phyloP scores from a whole-genome alignment of 2,888 invertebrate genomes.

The Harpagoxenus sublaevis region DNA sequence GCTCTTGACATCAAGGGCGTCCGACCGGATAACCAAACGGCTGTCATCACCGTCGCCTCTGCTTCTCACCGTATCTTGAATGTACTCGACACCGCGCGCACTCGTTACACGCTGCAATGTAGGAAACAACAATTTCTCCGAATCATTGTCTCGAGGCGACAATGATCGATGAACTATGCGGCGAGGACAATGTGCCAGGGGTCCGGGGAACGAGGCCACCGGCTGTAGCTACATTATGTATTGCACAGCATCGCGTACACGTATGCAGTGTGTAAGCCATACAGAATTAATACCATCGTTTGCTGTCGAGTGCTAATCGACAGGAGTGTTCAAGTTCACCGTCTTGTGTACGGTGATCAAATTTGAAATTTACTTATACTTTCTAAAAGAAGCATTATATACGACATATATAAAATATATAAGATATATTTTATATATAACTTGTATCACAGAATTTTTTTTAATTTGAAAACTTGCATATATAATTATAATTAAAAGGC shows the following conservation, averaged over 20 bases:
- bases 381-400: not conserved
- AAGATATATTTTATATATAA: not conserved
- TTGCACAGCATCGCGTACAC: constrained; percentile 25
- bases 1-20: constrained; percentile 3
- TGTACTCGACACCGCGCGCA: constrained; percentile 21
- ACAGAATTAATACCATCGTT: constrained; percentile 8
- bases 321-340: constrained; percentile 1
- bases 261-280: not conserved
- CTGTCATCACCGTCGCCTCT: constrained; percentile 13
- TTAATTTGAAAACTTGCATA: not conserved
- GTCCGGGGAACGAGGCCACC: constrained; percentile 12
- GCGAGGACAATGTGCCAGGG: constrained; percentile 54
- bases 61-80: constrained; percentile 16
- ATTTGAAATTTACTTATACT: not conserved
- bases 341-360: not conserved
- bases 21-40: constrained; percentile 2
- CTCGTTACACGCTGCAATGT: constrained; percentile 45
- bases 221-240: constrained; percentile 27
- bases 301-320: not conserved
- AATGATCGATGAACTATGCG: constrained; percentile 73
- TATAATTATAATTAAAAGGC: not conserved
- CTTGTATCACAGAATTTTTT: not conserved
- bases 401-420: not conserved
- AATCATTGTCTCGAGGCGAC: constrained; percentile 64
- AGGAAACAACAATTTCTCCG: constrained; percentile 54